phyloP scores from a whole-genome alignment of 2,113 vertebrate genomes.

The Crocuta crocuta region DNA sequence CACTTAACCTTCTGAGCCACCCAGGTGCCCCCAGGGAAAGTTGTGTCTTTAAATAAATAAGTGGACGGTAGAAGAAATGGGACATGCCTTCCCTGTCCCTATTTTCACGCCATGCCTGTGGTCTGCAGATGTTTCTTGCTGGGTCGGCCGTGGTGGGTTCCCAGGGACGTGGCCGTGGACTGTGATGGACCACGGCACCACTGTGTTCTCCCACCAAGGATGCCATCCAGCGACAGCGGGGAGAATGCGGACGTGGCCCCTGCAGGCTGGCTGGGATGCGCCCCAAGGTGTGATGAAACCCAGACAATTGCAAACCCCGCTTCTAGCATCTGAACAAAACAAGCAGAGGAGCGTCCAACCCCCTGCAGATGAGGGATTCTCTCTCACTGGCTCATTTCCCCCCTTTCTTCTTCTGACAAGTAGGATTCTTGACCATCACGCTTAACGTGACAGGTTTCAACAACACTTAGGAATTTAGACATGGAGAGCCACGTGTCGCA shows the following conservation, averaged over 20 bases:
- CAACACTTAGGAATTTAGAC: neutral
- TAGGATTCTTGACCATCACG: accelerated
- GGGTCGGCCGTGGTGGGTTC: accelerated
- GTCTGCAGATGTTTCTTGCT: accelerated
- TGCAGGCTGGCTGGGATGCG: accelerated
- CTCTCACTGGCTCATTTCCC: accelerated
- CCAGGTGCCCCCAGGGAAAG: neutral
- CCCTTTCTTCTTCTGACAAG: neutral
- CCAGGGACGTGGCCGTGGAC: accelerated
- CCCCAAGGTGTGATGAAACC: accelerated
- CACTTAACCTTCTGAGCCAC: too few relatives aligned
- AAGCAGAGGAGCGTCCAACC: accelerated
- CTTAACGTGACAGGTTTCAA: neutral
- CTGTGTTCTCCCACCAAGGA: neutral
- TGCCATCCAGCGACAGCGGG: accelerated
- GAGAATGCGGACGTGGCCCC: accelerated
- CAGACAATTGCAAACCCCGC: accelerated
- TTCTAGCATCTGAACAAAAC: neutral
- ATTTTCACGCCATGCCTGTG: accelerated
- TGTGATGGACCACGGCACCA: accelerated
- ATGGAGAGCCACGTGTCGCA: neutral
- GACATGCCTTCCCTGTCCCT: accelerated
- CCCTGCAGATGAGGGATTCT: accelerated
- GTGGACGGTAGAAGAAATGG: accelerated
- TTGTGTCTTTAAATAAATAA: neutral